Base-by-base conservation (phyloP, 1,140 invertebrate species). In the Magallana ariakensis region DNA sequence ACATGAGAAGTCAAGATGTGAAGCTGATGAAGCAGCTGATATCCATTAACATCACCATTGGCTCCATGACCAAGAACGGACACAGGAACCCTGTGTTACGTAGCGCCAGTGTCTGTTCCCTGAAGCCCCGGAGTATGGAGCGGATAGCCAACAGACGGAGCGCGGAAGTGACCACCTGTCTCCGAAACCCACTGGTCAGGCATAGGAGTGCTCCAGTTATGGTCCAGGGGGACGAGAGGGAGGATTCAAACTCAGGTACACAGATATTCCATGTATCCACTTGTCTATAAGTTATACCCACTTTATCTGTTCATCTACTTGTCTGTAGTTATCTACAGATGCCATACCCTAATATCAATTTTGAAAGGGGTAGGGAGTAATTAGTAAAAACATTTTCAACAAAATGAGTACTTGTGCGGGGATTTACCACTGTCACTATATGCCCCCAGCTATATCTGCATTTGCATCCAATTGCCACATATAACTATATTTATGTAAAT, bases 1-100 rank as follows among this genome's bases (percentile, higher is more conserved):
- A 62, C 15, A 83, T 90, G 87, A 57, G 87, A 58, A 60, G 83
- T 66, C 88, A 87, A 56, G 89, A 90, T 81, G 58, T 90, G 53
- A 60, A 70, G 22, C 22, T 70, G 8, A 70, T 70, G 66, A 75
- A 87, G 19, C 89, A 90, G 66, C 81, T 90, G 11, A 90, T 89
- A 46, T n/a, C 75, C 19, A 90, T 90, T 16, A 87, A 85, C n/a
- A 22, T 81, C 7, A 87, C 86, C 7, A 90, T 90, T 56, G 85
- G 86, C 57, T 56, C 62, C 19, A 56, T 90, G 54, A 58, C 85
- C 16, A 86, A 82, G 7, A 16, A 7, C 3, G 54, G 19, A 22
- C 54, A 54, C 15, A 81, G 46, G 15, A 56, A 81, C 5, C 46
- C 46, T n/a, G 80, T 81, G 9, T 13, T 70, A 26, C 22, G 66